Evolutionary conservation across 2,113 vertebrate genomes (phyloP), one percentile per base, ranked within the genome.

Genomic region (Callochromis pleurospilus): DNA sequence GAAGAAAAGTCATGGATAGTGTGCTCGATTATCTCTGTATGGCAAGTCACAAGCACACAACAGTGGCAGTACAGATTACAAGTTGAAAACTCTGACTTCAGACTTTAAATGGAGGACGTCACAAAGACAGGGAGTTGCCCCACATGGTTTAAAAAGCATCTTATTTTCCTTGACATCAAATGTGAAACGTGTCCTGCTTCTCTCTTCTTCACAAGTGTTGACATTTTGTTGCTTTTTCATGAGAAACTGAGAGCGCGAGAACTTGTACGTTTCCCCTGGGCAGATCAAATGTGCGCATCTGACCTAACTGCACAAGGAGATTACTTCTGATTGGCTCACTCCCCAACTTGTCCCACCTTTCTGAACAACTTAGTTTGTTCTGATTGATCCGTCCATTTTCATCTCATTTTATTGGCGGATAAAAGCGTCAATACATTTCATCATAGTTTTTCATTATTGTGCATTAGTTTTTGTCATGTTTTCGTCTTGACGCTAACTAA

Each of bases 311-410:
- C 60, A 65, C 60, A 65, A 38, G 60, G 60, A 38, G 31, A 38
- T 65, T 65, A 3, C 17, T 65, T 65, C 60, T 65, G 60, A 65
- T 1, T 65, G 17, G 60, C 13, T 65, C 60, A 65, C 17, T 38
- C 33, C 60, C 60, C 31, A n/a, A 65, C 31, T n/a, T 62, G 17
- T 62, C 31, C 31, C 60, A n/a, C 0, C 58, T 62, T 1, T 7
- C 31, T 62, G 17, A n/a, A 36, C 58, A 62, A 36, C 17, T 65
- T 65, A 65, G 60, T 65, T 65, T 65, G 31, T 65, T 65, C 31
- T 65, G 31, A 38, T 36, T n/a, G 60, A 65, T 36, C 6, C 2
- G 3, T 36, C 31, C 31, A 65, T 36, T 36, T 12, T 65, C 33
- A 65, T 38, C 33, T 65, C 17, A n/a, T 65, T 65, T 38, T 65